These are phyloP conservation scores for Phortica magna DNA, from an alignment of 2,888 invertebrate genomes.

Conservation along the genomic window DNA sequence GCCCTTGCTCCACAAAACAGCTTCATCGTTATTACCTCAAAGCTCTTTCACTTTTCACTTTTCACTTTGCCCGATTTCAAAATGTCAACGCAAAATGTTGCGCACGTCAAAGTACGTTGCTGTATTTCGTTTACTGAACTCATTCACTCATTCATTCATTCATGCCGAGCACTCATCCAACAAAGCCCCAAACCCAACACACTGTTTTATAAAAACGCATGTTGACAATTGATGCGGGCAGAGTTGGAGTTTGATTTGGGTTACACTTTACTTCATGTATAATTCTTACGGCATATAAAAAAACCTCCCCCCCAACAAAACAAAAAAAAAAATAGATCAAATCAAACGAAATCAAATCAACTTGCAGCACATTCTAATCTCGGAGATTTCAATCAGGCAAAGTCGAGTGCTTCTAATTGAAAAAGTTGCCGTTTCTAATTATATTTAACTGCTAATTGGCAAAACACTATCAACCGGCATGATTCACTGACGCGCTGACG, in stretches of 20 bases:
- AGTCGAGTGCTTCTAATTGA: conserved; percentile 8
- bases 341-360: neutral
- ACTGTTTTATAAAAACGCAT: neutral
- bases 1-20: neutral
- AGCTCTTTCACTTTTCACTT: neutral
- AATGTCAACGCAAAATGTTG: conserved; percentile 44
- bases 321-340: neutral
- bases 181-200: no score
- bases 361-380: neutral
- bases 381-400: neutral
- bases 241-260: conserved; percentile 4
- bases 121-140: neutral
- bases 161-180: neutral
- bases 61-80: conserved; percentile 17
- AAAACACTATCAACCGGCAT: conserved; percentile 34
- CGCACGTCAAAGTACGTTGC: conserved; percentile 25
- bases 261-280: neutral
- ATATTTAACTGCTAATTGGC: conserved; percentile 58
- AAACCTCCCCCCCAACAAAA: neutral
- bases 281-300: neutral
- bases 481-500: conserved; percentile 4
- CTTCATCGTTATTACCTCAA: neutral
- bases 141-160: neutral
- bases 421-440: conserved; percentile 47
- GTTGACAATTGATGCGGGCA: conserved; percentile 17